Evolutionary conservation across 2,888 invertebrate genomes (phyloP).

Genomic region (Orchesellides sinensis): DNA sequence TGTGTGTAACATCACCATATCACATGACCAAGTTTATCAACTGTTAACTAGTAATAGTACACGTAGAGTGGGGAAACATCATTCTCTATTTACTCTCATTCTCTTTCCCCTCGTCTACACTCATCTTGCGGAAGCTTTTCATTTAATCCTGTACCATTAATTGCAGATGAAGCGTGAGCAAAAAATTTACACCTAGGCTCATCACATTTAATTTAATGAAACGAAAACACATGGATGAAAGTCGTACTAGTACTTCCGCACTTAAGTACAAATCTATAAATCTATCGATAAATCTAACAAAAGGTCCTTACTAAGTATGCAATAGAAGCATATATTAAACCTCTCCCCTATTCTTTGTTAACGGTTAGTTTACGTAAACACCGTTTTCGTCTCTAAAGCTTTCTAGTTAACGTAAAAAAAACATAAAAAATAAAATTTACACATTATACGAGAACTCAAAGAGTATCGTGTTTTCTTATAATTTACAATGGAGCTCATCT

Average conservation of each 20-base stretch:
- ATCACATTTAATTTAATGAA: conserved; percentile 16
- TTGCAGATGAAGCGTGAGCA: conserved; percentile 1
- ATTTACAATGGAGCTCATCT: neutral
- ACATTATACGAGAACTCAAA: too few relatives aligned
- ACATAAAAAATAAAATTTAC: too few relatives aligned
- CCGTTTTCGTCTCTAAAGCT: too few relatives aligned
- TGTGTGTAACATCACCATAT: neutral
- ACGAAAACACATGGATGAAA: neutral
- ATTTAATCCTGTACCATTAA: conserved; percentile 44
- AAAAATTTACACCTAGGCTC: conserved; percentile 8
- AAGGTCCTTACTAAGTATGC: neutral
- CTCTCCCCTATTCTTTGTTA: too few relatives aligned
- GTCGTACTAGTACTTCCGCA: neutral
- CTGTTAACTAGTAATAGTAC: too few relatives aligned
- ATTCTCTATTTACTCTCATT: too few relatives aligned
- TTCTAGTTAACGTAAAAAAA: too few relatives aligned
- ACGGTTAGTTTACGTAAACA: too few relatives aligned
- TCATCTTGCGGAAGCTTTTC: conserved; percentile 50
- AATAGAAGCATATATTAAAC: too few relatives aligned
- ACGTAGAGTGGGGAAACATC: neutral
- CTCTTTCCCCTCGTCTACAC: too few relatives aligned
- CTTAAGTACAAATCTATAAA: neutral
- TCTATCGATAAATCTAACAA: neutral
- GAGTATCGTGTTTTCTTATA: too few relatives aligned
- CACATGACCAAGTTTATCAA: too few relatives aligned